Evolutionary conservation across 2,888 invertebrate genomes (phyloP), one percentile per base, ranked within the genome.

Genomic region (Megaustenia siamemsis): DNA sequence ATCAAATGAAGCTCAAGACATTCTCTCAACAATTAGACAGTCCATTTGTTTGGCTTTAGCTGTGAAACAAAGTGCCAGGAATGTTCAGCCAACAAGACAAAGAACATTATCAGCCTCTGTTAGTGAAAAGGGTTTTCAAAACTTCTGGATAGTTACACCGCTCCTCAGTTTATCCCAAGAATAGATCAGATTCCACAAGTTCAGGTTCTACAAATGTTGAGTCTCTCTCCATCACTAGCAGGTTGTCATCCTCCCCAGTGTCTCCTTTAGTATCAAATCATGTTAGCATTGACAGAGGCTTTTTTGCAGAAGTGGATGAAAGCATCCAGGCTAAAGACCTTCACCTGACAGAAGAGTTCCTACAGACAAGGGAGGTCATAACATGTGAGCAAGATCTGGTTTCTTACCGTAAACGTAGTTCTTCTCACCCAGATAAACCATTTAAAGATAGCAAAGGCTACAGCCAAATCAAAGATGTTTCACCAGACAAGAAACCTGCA

Each of bases 41-140:
- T 76, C 83, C 2, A 83, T 83, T n/a, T 83, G 83, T 53, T 53
- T 83, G 28, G 83, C 83, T 28, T 40, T 83, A 21, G 77, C 83
- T 28, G 68, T 63, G 63, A 83, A 77, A n/a, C 77, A 83, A 77
- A 66, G 40, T 32, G 49, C 77, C 3, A 66, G 83, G 40, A 35
- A 40, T 10, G n/a, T 28, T 24, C 24, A 24, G 4, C 6, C 32
- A 12, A n/a, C 75, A 8, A 75, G 82, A 45, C n/a, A n/a, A 3
- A 71, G 83, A 38, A 53, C 53, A n/a, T 15, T 68, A 28, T 83
- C 83, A 8, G 83, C 32, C 10, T 68, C 83, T 35, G 69, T n/a
- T 38, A 83, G 83, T n/a, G 83, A 83, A 53, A 83, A 83, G 38
- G 28, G 56, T 18, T 83, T 83, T 28, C 77, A 83, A 21, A 60